A percentile compares a stretch with the other conserved stretches of the same genome.
phyloP scores from a whole-genome alignment of 1,140 invertebrate species.

The Meloidogyne chitwoodi region DNA sequence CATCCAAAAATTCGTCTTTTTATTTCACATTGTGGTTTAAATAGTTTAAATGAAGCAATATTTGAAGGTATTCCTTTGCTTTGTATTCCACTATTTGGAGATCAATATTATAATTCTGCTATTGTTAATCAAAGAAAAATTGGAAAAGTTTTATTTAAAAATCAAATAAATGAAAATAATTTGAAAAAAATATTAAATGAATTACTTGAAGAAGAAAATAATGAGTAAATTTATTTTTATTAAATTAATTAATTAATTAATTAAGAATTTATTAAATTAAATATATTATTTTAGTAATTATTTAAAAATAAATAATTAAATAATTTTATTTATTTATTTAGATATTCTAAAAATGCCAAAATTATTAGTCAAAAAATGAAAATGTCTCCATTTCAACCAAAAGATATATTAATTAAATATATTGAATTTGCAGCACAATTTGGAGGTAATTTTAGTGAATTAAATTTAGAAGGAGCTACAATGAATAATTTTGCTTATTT shows the following conservation, averaged over 20 bases:
- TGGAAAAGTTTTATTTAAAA: slow-evolving; percentile 26
- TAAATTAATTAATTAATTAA: slow-evolving; percentile 23
- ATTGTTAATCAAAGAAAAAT: slow-evolving; percentile 26
- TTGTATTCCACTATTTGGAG: slow-evolving; percentile 52
- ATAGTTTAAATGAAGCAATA: slow-evolving; percentile 42
- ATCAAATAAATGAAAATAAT: slow-evolving; percentile 19
- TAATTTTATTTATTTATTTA: not conserved
- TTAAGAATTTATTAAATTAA: slow-evolving; percentile 1
- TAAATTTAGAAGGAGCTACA: slow-evolving; percentile 18
- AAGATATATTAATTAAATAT: not conserved
- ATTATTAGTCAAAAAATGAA: slow-evolving; percentile 10
- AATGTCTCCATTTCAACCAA: slow-evolving; percentile 13
- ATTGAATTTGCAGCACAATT: slow-evolving; percentile 26
- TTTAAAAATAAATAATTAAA: no score
- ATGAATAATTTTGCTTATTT: slow-evolving; percentile 4
- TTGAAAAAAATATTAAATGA: slow-evolving; percentile 14
- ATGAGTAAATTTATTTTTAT: not conserved
- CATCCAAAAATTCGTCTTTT: slow-evolving; percentile 38
- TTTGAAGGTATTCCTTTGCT: slow-evolving; percentile 48
- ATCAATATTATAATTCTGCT: slow-evolving; percentile 44
- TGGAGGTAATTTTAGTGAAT: slow-evolving; percentile 17
- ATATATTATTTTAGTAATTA: not conserved
- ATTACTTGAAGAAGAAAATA: slow-evolving; percentile 26
- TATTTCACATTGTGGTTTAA: slow-evolving; percentile 53
- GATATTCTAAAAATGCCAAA: slow-evolving; percentile 14